These are phyloP conservation scores for Herminia tarsipennalis DNA, from an alignment of 2,888 invertebrate genomes.

Conservation along the genomic window DNA sequence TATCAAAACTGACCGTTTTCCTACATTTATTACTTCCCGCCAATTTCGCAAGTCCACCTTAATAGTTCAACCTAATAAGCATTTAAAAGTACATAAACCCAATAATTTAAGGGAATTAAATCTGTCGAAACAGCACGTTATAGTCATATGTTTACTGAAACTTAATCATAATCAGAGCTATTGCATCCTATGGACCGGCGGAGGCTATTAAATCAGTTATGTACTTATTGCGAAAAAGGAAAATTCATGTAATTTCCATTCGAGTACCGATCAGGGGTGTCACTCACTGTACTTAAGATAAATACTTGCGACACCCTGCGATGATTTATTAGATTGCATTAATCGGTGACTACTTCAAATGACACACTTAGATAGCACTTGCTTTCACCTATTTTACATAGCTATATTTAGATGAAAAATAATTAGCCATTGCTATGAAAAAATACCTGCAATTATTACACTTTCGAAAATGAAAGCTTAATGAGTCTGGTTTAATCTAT, in stretches of 20 bases:
- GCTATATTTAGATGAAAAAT: too few relatives aligned
- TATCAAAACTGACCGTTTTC: neutral
- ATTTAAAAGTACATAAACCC: slow-evolving; percentile 16
- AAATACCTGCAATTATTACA: too few relatives aligned
- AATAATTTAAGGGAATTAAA: slow-evolving; percentile 34
- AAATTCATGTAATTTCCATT: slow-evolving; percentile 56
- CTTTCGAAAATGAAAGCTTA: too few relatives aligned
- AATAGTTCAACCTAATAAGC: slow-evolving; percentile 31
- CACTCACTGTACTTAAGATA: neutral
- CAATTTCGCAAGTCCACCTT: slow-evolving; percentile 1
- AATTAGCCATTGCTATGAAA: too few relatives aligned
- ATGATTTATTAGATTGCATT: neutral
- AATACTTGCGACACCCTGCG: neutral
- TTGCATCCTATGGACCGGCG: slow-evolving; percentile 35
- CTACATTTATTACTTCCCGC: neutral
- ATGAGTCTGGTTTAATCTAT: neutral
- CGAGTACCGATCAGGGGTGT: slow-evolving; percentile 31
- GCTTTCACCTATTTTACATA: neutral
- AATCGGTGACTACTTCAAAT: too few relatives aligned
- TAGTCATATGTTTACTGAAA: slow-evolving; percentile 33
- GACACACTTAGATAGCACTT: too few relatives aligned
- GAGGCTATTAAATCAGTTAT: slow-evolving; percentile 39
- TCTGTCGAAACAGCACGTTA: slow-evolving; percentile 34
- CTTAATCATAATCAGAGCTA: slow-evolving; percentile 37
- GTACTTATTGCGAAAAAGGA: slow-evolving; percentile 59